Evolutionary conservation across 1,140 invertebrate species (phyloP).

Genomic region (Zeugodacus cucurbitae): DNA sequence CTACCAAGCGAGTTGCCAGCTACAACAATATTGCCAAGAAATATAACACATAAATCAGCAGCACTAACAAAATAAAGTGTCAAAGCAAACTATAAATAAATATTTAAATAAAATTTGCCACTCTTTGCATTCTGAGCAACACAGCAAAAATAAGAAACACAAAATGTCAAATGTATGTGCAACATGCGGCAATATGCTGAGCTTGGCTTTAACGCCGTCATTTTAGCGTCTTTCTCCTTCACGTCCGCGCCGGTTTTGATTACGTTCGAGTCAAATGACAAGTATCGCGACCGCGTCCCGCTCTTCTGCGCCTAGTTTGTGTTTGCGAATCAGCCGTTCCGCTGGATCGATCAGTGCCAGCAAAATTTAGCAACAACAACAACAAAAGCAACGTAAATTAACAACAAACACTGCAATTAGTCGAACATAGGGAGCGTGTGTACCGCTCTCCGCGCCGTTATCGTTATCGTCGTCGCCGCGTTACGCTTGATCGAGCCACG

Average conservation of each 20-base stretch:
- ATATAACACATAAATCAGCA: background rate
- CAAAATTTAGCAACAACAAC: background rate
- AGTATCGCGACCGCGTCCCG: background rate
- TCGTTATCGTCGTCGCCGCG: background rate
- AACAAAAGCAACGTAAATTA: background rate
- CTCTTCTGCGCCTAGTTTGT: background rate
- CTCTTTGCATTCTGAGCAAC: too few relatives aligned
- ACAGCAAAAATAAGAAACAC: background rate
- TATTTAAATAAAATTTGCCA: slow-evolving; percentile 3
- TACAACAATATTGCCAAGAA: background rate
- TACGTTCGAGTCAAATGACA: slow-evolving; percentile 21
- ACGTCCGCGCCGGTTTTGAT: background rate
- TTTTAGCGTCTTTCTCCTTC: background rate
- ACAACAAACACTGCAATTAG: slow-evolving; percentile 19
- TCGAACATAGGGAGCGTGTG: background rate
- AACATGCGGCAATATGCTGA: slow-evolving; percentile 32
- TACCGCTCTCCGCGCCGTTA: background rate
- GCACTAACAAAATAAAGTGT: background rate
- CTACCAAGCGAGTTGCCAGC: background rate
- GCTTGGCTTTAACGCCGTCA: slow-evolving; percentile 22
- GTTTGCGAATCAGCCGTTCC: background rate
- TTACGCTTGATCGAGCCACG: slow-evolving; percentile 22
- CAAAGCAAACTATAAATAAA: slow-evolving; percentile 1
- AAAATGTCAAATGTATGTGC: background rate
- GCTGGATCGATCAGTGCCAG: background rate